phyloP scores from a whole-genome alignment of 2,113 vertebrate species.

The Hippocampus abdominalis region DNA sequence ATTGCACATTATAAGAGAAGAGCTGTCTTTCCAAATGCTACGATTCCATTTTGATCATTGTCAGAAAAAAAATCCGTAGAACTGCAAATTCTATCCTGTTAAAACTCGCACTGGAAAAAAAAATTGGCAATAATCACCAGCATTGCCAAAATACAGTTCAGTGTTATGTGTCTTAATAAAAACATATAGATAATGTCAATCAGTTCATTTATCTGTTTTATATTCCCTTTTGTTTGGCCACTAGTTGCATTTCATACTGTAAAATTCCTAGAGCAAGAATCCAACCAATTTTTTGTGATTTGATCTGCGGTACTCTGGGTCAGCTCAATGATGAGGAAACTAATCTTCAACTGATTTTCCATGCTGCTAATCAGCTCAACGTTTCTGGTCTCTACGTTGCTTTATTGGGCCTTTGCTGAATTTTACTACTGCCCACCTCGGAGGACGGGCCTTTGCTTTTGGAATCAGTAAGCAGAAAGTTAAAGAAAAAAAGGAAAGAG shows the following conservation, averaged over 20 bases:
- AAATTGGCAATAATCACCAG: too few relatives aligned
- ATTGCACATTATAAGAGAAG: too few relatives aligned
- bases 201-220: neutral
- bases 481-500: constrained; percentile 22
- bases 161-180: too few relatives aligned
- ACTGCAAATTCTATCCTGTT: too few relatives aligned
- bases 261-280: neutral
- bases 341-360: neutral
- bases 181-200: too few relatives aligned
- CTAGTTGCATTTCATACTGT: neutral
- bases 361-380: neutral
- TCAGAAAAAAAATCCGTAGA: too few relatives aligned
- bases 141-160: too few relatives aligned
- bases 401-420: constrained; percentile 9
- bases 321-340: neutral
- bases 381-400: neutral
- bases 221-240: neutral
- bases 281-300: neutral
- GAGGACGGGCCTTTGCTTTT: constrained; percentile 6
- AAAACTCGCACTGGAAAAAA: too few relatives aligned
- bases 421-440: constrained; percentile 2
- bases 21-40: too few relatives aligned
- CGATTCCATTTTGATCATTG: too few relatives aligned
- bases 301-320: neutral
- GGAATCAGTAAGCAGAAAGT: constrained; percentile 18